Evolutionary conservation across 2,888 invertebrate species (phyloP), one percentile per base, ranked within the genome.

Genomic region (Prosapia bicincta): DNA sequence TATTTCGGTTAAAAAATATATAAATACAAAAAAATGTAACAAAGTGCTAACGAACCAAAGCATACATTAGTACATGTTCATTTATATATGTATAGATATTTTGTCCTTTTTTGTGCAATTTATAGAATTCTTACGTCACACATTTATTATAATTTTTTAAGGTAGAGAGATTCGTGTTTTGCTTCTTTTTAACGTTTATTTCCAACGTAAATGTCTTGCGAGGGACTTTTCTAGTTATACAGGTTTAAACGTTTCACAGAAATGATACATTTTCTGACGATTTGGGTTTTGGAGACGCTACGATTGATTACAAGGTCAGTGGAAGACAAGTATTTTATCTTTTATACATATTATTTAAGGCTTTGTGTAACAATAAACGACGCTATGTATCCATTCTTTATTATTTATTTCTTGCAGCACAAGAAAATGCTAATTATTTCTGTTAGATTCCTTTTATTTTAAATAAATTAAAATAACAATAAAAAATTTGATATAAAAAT

Each of bases 11-110:
- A 54, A 54, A 54, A 54, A 54, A 54, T 38, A 38, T 38, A 54
- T 54, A 54, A 20, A 54, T 20, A 54, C 20, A 54, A 54, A 54
- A 54, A 30, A 54, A 54, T 20, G 20, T 54, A 54, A 54, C 54
- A 54, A 54, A 54, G 72, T 72, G 72, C 72, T 72, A 72, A 24
- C 67, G 72, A 72, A 72, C 72, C 72, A 72, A 72, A 72, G 72
- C 67, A 72, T 72, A 72, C 66, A 67, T 72, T 72, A 54, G 54
- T 54, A 54, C 54, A 54, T 20, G 54, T 54, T 54, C 54, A 54
- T 54, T 54, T 54, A 54, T 38, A 38, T 54, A 38, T 38, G 15
- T 38, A 54, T 54, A 54, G 54, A 54, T 54, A 54, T 54, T 54
- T 54, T 54, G 54, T 54, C 54, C 54, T 20, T 54, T 20, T 54